phyloP scores from a whole-genome alignment of 2,797 vertebrate species.

The Knipowitschia caucasica region DNA sequence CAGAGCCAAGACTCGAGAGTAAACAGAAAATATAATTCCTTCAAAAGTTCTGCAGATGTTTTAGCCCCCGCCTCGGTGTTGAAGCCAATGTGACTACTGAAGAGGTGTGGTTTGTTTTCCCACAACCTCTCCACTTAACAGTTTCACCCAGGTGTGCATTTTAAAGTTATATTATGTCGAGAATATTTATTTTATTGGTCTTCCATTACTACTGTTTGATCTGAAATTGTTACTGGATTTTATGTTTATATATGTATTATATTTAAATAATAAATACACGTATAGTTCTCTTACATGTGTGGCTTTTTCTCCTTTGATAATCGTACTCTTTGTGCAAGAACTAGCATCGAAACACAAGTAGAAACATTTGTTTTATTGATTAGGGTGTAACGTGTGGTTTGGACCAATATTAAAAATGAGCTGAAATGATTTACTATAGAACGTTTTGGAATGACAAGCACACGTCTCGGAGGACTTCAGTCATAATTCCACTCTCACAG shows the following conservation, averaged over 20 bases:
- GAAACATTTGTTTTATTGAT: slow-evolving; percentile 75
- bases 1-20: background rate
- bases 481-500: slow-evolving; percentile 40
- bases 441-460: slow-evolving; percentile 63
- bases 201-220: slow-evolving; percentile 40
- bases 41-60: background rate
- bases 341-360: slow-evolving; percentile 34
- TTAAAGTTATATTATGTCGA: slow-evolving; percentile 3
- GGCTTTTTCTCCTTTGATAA: background rate
- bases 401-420: slow-evolving; percentile 59
- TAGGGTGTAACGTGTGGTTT: slow-evolving; percentile 64
- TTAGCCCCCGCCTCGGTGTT: background rate
- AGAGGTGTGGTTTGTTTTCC: slow-evolving; percentile 7
- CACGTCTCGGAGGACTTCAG: slow-evolving; percentile 52
- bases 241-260: slow-evolving; percentile 5
- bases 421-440: slow-evolving; percentile 62
- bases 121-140: slow-evolving; percentile 3
- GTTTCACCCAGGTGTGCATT: slow-evolving; percentile 17
- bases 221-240: slow-evolving; percentile 20
- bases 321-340: background rate
- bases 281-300: slow-evolving; percentile 6
- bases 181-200: slow-evolving; percentile 30
- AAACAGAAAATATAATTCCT: slow-evolving; percentile 4
- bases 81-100: slow-evolving; percentile 16
- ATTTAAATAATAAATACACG: slow-evolving; percentile 3